phyloP scores from a whole-genome alignment of 2,113 vertebrate genomes.

The Paradoxurus hermaphroditus region DNA sequence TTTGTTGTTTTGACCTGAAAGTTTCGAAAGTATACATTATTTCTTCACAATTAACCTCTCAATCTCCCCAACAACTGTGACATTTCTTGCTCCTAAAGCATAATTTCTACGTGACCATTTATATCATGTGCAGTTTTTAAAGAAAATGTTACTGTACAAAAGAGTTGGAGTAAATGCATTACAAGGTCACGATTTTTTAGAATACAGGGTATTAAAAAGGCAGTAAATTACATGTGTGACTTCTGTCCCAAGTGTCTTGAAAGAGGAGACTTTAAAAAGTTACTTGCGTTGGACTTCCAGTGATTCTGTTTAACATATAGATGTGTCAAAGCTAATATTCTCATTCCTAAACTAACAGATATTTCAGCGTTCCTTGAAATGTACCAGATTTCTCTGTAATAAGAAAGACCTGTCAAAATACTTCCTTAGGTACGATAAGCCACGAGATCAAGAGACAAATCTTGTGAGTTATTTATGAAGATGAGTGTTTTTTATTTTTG shows the following conservation, averaged over 20 bases:
- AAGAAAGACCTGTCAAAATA: background rate
- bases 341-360: background rate
- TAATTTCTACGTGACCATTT: background rate
- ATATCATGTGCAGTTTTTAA: background rate
- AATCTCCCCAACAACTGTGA: background rate
- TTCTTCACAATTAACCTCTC: background rate
- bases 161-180: background rate
- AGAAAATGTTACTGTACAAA: background rate
- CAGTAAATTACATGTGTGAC: background rate
- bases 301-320: background rate
- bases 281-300: background rate
- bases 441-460: background rate
- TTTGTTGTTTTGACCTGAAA: background rate
- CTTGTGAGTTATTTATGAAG: background rate
- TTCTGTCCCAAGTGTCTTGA: background rate
- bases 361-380: slow-evolving; percentile 27
- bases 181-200: background rate
- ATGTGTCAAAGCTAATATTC: background rate
- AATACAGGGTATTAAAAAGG: background rate
- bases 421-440: background rate
- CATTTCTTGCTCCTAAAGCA: background rate
- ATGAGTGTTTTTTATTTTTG: background rate
- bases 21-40: background rate
- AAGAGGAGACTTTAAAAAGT: background rate
- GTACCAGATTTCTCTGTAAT: background rate